Evolutionary conservation across 2,797 vertebrate genomes (phyloP).

Genomic region (Galago senegalensis): DNA sequence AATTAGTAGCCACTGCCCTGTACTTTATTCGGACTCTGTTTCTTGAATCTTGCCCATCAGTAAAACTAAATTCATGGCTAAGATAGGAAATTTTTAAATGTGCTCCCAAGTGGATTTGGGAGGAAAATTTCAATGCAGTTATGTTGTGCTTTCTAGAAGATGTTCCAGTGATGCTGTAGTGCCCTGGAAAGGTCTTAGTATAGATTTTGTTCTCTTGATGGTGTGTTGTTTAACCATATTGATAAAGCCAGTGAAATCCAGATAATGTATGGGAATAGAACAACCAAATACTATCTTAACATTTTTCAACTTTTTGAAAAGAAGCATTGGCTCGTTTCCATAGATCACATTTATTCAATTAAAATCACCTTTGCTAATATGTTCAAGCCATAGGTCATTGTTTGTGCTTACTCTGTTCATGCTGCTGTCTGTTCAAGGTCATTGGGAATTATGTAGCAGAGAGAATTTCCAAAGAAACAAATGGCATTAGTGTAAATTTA

Average conservation of each 20-base stretch:
- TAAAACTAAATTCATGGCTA: slow-evolving; percentile 9
- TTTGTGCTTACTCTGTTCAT: slow-evolving; percentile 34
- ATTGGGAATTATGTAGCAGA: slow-evolving; percentile 52
- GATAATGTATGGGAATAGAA: slow-evolving; percentile 28
- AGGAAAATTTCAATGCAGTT: background rate
- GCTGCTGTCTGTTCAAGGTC: slow-evolving; percentile 63
- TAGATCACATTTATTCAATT: slow-evolving; percentile 61
- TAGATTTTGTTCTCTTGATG: slow-evolving; percentile 33
- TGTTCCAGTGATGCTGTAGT: background rate
- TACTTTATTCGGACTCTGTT: slow-evolving; percentile 47
- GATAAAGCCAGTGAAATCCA: background rate
- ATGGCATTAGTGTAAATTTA: slow-evolving; percentile 56
- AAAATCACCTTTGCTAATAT: slow-evolving; percentile 69
- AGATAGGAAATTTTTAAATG: background rate
- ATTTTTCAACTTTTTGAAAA: slow-evolving; percentile 60
- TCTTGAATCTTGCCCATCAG: slow-evolving; percentile 32
- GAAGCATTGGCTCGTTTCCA: slow-evolving; percentile 55
- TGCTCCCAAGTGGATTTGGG: background rate
- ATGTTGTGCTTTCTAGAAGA: slow-evolving; percentile 15
- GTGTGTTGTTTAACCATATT: slow-evolving; percentile 9
- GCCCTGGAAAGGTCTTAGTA: background rate
- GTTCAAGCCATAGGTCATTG: slow-evolving; percentile 53
- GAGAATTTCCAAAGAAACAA: slow-evolving; percentile 65
- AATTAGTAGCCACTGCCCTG: slow-evolving; percentile 79
- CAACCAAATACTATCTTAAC: slow-evolving; percentile 11